These are phyloP conservation scores for Heliconius nattereri DNA, from an alignment of 1,140 invertebrate genomes.

Conservation along the genomic window DNA sequence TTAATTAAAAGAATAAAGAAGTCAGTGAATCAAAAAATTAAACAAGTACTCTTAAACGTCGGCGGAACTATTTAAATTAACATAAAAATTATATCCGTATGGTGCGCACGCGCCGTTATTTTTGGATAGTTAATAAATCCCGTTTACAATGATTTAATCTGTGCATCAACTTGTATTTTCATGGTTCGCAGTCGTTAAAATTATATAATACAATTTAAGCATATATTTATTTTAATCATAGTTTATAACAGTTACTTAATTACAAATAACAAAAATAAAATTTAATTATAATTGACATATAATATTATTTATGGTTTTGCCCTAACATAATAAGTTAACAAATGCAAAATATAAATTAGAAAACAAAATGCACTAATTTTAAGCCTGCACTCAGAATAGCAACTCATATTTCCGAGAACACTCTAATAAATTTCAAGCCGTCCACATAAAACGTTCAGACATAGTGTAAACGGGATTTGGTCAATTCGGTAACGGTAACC, in stretches of 20 bases:
- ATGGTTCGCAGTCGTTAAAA: not conserved
- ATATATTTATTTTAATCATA: not conserved
- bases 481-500: slow-evolving; percentile 60
- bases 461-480: slow-evolving; percentile 44
- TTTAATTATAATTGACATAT: not conserved
- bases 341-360: not conserved
- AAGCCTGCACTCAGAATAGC: not conserved
- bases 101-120: slow-evolving; percentile 49
- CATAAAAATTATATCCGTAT: slow-evolving; percentile 51
- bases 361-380: not conserved
- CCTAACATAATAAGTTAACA: not conserved
- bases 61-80: slow-evolving; percentile 46
- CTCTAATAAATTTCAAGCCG: slow-evolving; percentile 15
- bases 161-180: not conserved
- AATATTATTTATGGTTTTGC: not conserved
- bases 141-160: slow-evolving; percentile 31
- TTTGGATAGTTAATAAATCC: slow-evolving; percentile 33
- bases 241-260: not conserved
- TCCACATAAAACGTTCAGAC: slow-evolving; percentile 22
- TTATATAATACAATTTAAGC: not conserved
- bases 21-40: slow-evolving; percentile 39
- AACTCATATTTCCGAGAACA: slow-evolving; percentile 8
- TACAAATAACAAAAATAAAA: not conserved
- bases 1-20: slow-evolving; percentile 30
- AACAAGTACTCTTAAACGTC: slow-evolving; percentile 21